These are phyloP conservation scores for Notothenia coriiceps DNA, from an alignment of 2,113 vertebrate genomes.

Conservation along the genomic window DNA sequence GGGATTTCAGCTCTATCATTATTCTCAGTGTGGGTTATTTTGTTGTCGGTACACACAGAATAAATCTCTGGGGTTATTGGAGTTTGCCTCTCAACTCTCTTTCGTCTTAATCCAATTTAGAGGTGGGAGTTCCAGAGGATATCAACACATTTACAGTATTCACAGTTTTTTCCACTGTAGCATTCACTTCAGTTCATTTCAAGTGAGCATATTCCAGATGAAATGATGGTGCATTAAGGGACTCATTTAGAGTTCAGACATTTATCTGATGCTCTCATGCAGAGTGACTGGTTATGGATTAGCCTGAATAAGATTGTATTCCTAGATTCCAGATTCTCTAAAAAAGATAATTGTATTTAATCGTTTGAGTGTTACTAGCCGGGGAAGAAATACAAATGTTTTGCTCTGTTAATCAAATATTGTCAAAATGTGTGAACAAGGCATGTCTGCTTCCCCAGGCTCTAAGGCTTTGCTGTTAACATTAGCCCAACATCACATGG, in stretches of 20 bases:
- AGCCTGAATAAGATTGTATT: not conserved
- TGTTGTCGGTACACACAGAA: constrained; percentile 47
- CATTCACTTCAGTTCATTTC: constrained; percentile 28
- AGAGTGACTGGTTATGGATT: constrained; percentile 29
- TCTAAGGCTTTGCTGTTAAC: not conserved
- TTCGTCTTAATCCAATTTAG: constrained; percentile 55
- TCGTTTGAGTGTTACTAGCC: constrained; percentile 4
- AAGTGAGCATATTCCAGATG: constrained; percentile 39
- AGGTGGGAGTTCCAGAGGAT: constrained; percentile 25
- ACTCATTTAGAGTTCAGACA: constrained; percentile 49
- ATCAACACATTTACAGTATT: constrained; percentile 37
- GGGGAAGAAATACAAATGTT: not conserved
- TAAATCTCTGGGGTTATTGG: constrained; percentile 56
- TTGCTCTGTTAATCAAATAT: not conserved
- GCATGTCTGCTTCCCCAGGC: not conserved
- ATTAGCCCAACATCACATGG: not conserved
- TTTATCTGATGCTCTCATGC: constrained; percentile 43
- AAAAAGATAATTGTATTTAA: constrained; percentile 26
- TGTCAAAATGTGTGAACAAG: not conserved
- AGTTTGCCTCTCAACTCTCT: constrained; percentile 46
- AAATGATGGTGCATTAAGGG: constrained; percentile 42
- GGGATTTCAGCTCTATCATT: constrained; percentile 59
- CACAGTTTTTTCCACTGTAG: constrained; percentile 12
- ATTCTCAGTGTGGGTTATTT: constrained; percentile 46
- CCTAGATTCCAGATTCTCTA: constrained; percentile 14